phyloP scores from a whole-genome alignment of 2,797 vertebrate genomes.

The Myripristis jacobus region DNA sequence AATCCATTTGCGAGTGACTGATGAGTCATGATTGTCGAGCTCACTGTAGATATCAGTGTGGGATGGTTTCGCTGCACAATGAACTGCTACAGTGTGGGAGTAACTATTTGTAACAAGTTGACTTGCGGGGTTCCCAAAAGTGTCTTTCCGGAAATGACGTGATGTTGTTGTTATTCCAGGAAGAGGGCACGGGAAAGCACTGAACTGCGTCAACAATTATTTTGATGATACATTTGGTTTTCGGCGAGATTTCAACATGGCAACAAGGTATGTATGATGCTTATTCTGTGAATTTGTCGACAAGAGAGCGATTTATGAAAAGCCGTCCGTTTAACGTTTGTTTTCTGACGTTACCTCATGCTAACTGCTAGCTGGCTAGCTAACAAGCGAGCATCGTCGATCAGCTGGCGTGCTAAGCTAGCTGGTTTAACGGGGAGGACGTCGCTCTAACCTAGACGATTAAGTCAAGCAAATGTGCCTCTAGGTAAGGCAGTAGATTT shows the following conservation, averaged over 20 bases:
- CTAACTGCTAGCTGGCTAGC: constrained; percentile 70
- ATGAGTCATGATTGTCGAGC: not conserved
- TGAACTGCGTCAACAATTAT: constrained; percentile 86
- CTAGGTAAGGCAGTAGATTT: not conserved
- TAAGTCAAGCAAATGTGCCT: not conserved
- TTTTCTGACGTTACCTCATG: constrained; percentile 26
- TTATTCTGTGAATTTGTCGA: constrained; percentile 11
- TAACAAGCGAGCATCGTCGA: constrained; percentile 73
- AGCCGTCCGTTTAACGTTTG: not conserved
- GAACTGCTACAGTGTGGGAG: not conserved
- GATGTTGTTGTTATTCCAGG: constrained; percentile 84
- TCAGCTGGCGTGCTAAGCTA: constrained; percentile 40
- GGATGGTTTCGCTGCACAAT: not conserved
- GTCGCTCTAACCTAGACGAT: not conserved
- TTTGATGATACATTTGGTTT: constrained; percentile 62
- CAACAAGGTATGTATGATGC: constrained; percentile 71
- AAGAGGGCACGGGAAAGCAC: constrained; percentile 77
- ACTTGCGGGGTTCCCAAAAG: constrained; percentile 42
- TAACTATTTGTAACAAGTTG: not conserved
- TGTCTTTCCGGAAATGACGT: constrained; percentile 73
- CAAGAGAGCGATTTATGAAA: not conserved
- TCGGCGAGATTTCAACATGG: constrained; percentile 60
- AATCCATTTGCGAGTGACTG: not conserved
- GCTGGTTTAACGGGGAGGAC: constrained; percentile 22
- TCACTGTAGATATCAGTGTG: not conserved